Conservation (phyloP, 2,113 vertebrate species). For the Dipodomys stephensi region DNA sequence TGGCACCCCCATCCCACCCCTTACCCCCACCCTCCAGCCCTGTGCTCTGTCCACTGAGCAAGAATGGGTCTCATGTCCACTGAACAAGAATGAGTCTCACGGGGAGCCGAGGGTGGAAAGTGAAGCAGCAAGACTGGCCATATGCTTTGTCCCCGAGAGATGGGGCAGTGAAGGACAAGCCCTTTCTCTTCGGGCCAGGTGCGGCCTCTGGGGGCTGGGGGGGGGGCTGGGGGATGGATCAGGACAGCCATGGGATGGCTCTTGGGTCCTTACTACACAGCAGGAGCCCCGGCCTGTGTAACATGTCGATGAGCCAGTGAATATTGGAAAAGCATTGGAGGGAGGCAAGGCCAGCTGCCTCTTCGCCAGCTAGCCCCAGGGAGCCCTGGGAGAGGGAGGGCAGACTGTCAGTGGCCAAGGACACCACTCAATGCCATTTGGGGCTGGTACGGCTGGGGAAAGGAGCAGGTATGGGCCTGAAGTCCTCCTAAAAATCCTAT, state of each 20-base stretch:
- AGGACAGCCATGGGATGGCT: not conserved
- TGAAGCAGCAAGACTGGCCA: not conserved
- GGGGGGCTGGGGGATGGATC: not conserved
- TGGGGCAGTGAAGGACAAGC: not conserved
- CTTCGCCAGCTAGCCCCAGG: constrained; percentile 42
- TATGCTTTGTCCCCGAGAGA: constrained; percentile 13
- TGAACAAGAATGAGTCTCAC: not conserved
- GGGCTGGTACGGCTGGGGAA: not conserved
- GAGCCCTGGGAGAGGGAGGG: constrained; percentile 52
- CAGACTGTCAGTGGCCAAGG: constrained; percentile 64
- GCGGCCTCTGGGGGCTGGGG: not conserved
- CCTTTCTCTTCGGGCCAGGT: not conserved
- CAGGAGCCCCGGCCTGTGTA: not conserved
- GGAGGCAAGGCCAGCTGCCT: constrained; percentile 66
- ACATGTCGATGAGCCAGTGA: not conserved
- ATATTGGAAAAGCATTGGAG: constrained; percentile 57
- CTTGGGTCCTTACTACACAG: constrained; percentile 24
- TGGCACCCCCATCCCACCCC: no score
- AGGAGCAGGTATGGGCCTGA: not conserved
- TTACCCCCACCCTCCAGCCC: not conserved
- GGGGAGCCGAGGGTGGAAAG: not conserved
- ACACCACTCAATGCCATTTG: constrained; percentile 47
- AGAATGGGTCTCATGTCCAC: not conserved
- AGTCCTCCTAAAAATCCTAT: not conserved
- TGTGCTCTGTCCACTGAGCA: not conserved